These are phyloP conservation scores for Dryomyza anilis DNA, from an alignment of 2,888 invertebrate species.

Conservation along the genomic window DNA sequence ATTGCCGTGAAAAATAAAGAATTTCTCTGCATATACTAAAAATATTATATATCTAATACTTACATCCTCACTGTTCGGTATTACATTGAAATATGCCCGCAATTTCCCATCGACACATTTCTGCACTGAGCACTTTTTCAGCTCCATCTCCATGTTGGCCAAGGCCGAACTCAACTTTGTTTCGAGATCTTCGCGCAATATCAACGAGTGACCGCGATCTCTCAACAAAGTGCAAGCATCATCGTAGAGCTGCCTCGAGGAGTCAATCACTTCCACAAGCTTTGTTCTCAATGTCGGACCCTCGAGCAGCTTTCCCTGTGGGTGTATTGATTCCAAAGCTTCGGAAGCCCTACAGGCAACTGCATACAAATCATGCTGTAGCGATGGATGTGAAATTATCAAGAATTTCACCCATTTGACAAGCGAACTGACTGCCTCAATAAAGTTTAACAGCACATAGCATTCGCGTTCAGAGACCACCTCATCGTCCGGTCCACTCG, in stretches of 20 bases:
- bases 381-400: constrained; percentile 70
- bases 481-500: constrained; percentile 56
- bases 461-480: constrained; percentile 62
- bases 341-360: constrained; percentile 75
- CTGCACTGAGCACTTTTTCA: constrained; percentile 70
- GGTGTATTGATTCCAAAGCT: constrained; percentile 76
- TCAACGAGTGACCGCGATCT: constrained; percentile 71
- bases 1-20: too few relatives aligned
- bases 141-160: constrained; percentile 73
- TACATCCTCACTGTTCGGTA: constrained; percentile 60
- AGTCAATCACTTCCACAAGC: constrained; percentile 67
- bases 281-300: constrained; percentile 75
- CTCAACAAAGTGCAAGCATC: constrained; percentile 74
- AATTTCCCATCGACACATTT: constrained; percentile 58
- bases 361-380: constrained; percentile 77
- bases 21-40: too few relatives aligned
- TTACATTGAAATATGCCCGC: constrained; percentile 58
- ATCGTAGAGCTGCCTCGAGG: constrained; percentile 68
- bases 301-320: constrained; percentile 80
- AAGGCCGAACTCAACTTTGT: constrained; percentile 71
- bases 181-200: constrained; percentile 71
- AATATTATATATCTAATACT: too few relatives aligned
- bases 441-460: constrained; percentile 71
- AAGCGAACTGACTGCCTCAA: constrained; percentile 83
- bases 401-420: constrained; percentile 80